A percentile compares a stretch with the other conserved stretches of the same genome.
Conservation (phyloP, 2,797 vertebrate genomes). For the Phylloscopus collybita region DNA sequence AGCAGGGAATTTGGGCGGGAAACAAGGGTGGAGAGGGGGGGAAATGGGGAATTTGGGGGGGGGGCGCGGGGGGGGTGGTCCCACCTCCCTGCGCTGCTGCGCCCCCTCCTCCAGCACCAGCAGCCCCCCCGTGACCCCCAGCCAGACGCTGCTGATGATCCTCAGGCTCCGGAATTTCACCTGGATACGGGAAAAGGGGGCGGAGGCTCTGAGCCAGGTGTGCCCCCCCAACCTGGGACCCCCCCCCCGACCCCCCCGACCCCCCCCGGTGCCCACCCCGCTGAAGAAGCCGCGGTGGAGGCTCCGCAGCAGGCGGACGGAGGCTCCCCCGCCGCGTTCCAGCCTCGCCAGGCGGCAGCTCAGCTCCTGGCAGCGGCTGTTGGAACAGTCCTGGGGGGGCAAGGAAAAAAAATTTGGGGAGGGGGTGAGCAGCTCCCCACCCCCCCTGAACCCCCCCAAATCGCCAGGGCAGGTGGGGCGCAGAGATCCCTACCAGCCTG, state of each 20-base stretch:
- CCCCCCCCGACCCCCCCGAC: not conserved
- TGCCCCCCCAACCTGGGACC: no score
- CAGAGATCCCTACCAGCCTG: not conserved
- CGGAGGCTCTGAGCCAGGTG: not conserved
- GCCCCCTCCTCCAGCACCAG: not conserved
- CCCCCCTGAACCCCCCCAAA: no score
- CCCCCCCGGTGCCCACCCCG: no score
- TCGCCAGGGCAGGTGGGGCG: not conserved
- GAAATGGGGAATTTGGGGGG: not conserved
- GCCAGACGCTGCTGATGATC: not conserved
- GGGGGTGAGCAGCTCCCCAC: no score
- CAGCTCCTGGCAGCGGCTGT: not conserved
- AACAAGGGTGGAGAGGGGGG: not conserved
- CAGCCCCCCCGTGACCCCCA: fast-evolving
- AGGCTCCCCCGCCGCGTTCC: not conserved
- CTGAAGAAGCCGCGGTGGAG: not conserved
- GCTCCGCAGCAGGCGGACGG: not conserved
- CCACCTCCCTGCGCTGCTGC: not conserved
- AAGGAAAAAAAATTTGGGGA: not conserved
- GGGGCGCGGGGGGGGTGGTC: no score
- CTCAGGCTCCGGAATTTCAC: not conserved
- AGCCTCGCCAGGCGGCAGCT: not conserved
- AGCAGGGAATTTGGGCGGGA: not conserved
- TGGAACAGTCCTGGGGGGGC: not conserved
- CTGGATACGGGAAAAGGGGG: not conserved